Conservation (phyloP, 2,888 invertebrate genomes). For the Drosophila mimica region DNA sequence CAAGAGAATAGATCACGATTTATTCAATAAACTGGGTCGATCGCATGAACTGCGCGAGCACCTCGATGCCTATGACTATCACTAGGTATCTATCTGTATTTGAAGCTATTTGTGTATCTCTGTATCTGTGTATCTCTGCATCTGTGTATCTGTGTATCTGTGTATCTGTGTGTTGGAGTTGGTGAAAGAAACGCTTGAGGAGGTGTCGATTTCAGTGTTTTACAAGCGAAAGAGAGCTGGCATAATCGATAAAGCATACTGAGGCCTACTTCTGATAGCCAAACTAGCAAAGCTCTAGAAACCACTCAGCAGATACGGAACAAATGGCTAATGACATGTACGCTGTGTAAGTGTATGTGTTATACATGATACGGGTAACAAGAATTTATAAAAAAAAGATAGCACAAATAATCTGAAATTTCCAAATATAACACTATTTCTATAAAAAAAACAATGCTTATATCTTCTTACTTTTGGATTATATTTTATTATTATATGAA, state of each 20-base stretch:
- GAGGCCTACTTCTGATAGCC: constrained; percentile 33
- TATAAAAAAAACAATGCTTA: not conserved
- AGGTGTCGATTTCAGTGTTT: constrained; percentile 38
- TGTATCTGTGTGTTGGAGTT: constrained; percentile 2
- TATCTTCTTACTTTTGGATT: not conserved
- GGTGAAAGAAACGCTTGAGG: constrained; percentile 47
- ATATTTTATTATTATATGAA: too few species aligned
- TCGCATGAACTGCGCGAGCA: constrained; percentile 34
- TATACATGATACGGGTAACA: constrained; percentile 4
- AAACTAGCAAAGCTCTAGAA: constrained; percentile 38
- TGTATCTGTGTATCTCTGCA: not conserved
- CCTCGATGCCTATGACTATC: not conserved
- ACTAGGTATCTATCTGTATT: constrained; percentile 6
- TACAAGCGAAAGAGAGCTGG: constrained; percentile 27
- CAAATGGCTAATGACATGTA: constrained; percentile 17
- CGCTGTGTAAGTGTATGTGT: constrained; percentile 9
- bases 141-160: constrained; percentile 2
- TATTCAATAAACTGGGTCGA: constrained; percentile 50
- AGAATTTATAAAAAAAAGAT: not conserved
- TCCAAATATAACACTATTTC: not conserved
- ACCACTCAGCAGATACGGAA: constrained; percentile 16
- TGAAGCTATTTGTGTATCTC: not conserved
- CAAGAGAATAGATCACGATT: constrained; percentile 57
- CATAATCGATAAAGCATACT: constrained; percentile 43
- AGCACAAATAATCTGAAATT: not conserved